These are phyloP conservation scores for Ochlodes sylvanus DNA, from an alignment of 2,888 invertebrate species.

Conservation along the genomic window DNA sequence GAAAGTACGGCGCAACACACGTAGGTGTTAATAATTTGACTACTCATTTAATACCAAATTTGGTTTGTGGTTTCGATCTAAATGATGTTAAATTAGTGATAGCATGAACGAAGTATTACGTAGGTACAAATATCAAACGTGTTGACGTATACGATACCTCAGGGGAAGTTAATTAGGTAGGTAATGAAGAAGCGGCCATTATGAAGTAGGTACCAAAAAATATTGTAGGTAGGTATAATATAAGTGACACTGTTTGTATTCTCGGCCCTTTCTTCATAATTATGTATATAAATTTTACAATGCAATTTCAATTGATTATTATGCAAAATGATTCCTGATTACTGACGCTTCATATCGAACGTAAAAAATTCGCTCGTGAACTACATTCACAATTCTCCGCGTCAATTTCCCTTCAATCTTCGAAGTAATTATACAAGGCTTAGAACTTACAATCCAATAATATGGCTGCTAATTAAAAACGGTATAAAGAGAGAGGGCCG, in stretches of 20 bases:
- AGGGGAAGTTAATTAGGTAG: too few relatives aligned
- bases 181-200: too few relatives aligned
- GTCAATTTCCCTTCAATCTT: conserved; percentile 24
- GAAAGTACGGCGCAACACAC: conserved; percentile 11
- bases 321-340: too few relatives aligned
- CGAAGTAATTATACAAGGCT: conserved; percentile 30
- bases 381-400: not conserved
- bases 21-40: conserved; percentile 31
- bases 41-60: conserved; percentile 35
- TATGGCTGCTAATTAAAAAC: conserved; percentile 35
- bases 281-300: too few relatives aligned
- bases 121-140: not conserved
- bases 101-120: not conserved
- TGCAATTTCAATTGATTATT: too few relatives aligned
- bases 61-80: conserved; percentile 38
- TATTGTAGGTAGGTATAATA: too few relatives aligned
- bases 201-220: too few relatives aligned
- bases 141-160: too few relatives aligned
- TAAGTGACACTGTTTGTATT: too few relatives aligned
- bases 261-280: too few relatives aligned
- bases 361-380: too few relatives aligned
- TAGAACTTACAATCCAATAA: conserved; percentile 36
- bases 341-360: too few relatives aligned
- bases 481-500: conserved; percentile 19
- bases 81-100: conserved; percentile 29